A percentile compares a stretch with the other conserved stretches of the same genome.
Evolutionary conservation across 2,113 vertebrate species (phyloP).

Genomic region (Butorides virescens): DNA sequence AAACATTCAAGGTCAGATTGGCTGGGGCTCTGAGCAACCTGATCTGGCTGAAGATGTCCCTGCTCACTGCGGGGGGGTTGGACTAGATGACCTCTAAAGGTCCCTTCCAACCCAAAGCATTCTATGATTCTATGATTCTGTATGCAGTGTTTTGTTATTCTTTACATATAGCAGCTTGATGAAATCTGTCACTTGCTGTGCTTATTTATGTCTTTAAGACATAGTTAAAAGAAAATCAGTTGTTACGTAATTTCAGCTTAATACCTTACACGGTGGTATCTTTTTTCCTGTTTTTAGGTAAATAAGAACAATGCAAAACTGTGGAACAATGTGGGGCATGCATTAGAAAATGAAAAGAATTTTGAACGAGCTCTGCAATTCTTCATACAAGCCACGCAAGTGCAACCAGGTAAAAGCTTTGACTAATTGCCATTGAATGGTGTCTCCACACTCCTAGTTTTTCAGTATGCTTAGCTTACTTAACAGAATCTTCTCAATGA

Average conservation of each 20-base stretch:
- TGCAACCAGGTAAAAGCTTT: constrained; percentile 90
- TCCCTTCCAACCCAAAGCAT: too few species aligned
- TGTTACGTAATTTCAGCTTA: not conserved
- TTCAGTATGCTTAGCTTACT: not conserved
- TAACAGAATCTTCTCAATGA: not conserved
- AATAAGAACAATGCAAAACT: constrained; percentile 98
- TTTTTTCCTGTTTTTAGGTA: constrained; percentile 77
- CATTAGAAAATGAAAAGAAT: constrained; percentile 94
- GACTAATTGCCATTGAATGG: not conserved
- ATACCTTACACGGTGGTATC: not conserved
- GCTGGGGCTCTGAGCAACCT: too few species aligned
- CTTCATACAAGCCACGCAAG: constrained; percentile 93
- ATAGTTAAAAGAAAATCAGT: not conserved
- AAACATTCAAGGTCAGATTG: too few species aligned
- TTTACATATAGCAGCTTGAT: not conserved
- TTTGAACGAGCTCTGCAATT: constrained; percentile 89
- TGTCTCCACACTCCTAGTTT: not conserved
- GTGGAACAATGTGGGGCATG: constrained; percentile 98
- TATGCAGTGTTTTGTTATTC: not conserved
- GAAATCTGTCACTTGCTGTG: not conserved
- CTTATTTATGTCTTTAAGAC: not conserved
- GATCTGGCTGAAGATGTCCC: too few species aligned
- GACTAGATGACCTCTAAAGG: too few species aligned
- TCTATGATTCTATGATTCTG: not conserved
- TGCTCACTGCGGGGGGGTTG: too few species aligned